Evolutionary conservation across 2,113 vertebrate species (phyloP).

Genomic region (Patagioenas fasciata): DNA sequence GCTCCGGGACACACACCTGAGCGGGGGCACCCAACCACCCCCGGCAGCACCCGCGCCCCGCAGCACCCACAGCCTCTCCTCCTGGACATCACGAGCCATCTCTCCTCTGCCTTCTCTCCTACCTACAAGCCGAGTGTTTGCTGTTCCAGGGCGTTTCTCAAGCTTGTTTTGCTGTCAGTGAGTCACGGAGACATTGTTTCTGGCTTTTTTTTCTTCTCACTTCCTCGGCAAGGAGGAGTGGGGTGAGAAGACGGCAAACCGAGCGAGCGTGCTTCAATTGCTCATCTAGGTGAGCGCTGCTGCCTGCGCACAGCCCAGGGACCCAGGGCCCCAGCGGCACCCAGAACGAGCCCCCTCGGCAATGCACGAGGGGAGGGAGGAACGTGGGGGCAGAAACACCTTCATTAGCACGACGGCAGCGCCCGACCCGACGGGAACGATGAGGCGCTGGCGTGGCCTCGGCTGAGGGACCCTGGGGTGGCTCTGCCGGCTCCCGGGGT

Average conservation of each 20-base stretch:
- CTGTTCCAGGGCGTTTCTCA: background rate
- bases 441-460: too few species aligned
- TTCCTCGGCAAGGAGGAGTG: background rate
- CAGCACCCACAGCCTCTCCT: background rate
- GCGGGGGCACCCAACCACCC: background rate
- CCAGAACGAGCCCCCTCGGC: too few species aligned
- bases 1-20: background rate
- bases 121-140: background rate
- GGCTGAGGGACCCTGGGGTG: too few species aligned
- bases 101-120: background rate
- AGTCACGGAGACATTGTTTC: background rate
- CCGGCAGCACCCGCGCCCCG: background rate
- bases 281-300: background rate
- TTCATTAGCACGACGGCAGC: background rate
- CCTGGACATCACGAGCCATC: background rate
- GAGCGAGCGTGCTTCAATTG: background rate
- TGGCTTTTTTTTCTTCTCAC: background rate
- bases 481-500: too few species aligned
- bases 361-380: background rate
- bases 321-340: background rate
- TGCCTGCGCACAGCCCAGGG: fast-evolving
- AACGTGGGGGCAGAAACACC: fast-evolving
- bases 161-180: background rate
- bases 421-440: too few species aligned
- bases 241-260: background rate